Evolutionary conservation across 2,113 vertebrate species (phyloP).

Genomic region (Ibidorhyncha struthersii): DNA sequence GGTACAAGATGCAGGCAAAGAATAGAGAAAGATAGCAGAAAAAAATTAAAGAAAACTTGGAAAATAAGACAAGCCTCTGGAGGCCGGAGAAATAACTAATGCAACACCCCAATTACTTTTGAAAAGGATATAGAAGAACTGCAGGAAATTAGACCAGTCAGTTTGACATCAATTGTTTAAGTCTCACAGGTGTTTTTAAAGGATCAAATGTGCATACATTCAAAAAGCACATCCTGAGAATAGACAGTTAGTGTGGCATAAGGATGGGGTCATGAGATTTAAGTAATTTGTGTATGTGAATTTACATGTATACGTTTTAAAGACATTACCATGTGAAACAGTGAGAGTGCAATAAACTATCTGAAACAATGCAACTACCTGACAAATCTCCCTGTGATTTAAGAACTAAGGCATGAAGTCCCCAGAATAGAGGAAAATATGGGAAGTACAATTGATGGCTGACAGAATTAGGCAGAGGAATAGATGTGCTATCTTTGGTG

Average conservation of each 20-base stretch:
- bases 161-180: slow-evolving; percentile 67
- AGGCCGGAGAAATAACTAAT: slow-evolving; percentile 43
- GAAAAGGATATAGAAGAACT: slow-evolving; percentile 64
- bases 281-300: slow-evolving; percentile 49
- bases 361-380: background rate
- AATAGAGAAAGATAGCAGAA: background rate
- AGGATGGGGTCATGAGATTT: slow-evolving; percentile 36
- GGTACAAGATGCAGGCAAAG: background rate
- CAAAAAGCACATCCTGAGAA: slow-evolving; percentile 67
- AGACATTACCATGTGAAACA: background rate
- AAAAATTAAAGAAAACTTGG: slow-evolving; percentile 41
- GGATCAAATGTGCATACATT: slow-evolving; percentile 62
- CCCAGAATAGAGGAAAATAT: background rate
- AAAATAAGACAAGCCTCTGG: background rate
- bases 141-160: slow-evolving; percentile 68
- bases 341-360: background rate
- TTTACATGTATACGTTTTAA: background rate
- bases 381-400: background rate
- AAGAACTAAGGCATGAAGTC: background rate
- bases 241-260: slow-evolving; percentile 53
- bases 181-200: slow-evolving; percentile 66
- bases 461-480: background rate
- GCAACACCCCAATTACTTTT: slow-evolving; percentile 62
- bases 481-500: background rate
- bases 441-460: background rate